Base-by-base conservation (phyloP, 2,888 invertebrate species). In the Volucella bombylans region DNA sequence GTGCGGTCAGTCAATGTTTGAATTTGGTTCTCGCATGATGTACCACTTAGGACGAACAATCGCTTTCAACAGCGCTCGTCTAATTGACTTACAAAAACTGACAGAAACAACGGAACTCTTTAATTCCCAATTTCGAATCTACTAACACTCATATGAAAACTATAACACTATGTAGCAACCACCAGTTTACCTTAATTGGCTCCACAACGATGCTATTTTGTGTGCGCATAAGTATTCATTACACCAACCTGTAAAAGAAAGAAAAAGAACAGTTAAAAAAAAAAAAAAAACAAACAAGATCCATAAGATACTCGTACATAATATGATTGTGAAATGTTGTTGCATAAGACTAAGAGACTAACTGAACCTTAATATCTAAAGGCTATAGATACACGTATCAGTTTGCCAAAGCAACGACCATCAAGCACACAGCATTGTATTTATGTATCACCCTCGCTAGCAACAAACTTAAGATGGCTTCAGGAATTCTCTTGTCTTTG, bases 21-120 rank as follows among this genome's bases (percentile, higher is more conserved):
- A 23, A 50, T 61, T 47, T n/a, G 23, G 52, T 76, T 76, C 76
- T 59, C 76, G 68, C 67, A 61, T 68, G 45, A 45, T 62, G 52
- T 49, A 11, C 64, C 54, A 57, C 69, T 57, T 69, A 39, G 39
- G 49, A 11, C 9, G 55, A 39, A 45, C 23, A 55, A 41, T 50
- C 67, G 43, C 38, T 10, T 8, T 41, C 41, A 41, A 50, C 18
- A 50, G 12, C 31, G 6, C 6, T 4, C 31, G 31, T 6, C 31
- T 31, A 31, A 31, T 31, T 31, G 31, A 31, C 31, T 31, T 31
- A 31, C 14, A 50, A 11, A 47, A 47, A 45, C 18, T 10, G 4
- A 39, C 2, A 12, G 12, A 15, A 15, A 38, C n/a, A 52, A 38
- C n/a, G 14, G 14, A 49, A 15, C 45, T 49, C 41, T 61, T 71